Evolutionary conservation across 2,113 vertebrate species (phyloP), one percentile per base, ranked within the genome.

Genomic region (Podilymbus podiceps): DNA sequence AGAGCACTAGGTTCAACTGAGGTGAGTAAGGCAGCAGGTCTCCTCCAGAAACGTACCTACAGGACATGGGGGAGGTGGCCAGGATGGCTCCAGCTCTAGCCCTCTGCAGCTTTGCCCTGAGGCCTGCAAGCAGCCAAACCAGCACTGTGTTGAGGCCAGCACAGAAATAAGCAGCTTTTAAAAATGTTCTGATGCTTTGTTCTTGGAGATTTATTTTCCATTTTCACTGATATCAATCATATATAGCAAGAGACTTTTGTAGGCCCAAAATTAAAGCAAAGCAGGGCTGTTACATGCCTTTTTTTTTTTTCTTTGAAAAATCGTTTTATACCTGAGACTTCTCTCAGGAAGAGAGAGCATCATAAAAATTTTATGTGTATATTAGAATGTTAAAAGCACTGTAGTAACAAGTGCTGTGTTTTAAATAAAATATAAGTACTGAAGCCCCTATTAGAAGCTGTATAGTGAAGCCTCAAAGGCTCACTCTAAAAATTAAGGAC

Each of bases 361-460:
- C 23, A 46, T 92, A 92, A 96, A 95, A 81, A 15, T 75, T 92
- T 90, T 92, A 84, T 81, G 50, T n/a, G 38, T 81, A 19, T 58
- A 71, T 90, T 95, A 93, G 79, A 92, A 86, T 53, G 84, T 68
- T 92, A 95, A 95, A 95, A 96, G 59, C 55, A 84, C 79, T 84
- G 68, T 71, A 81, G 53, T 90, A 93, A 95, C 46, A 90, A 90
- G 64, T 44, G 69, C 47, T 90, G 55, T 84, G 69, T 89, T 95
- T 92, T 89, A 94, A 94, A 91, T 66, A 95, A 90, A 95, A 94
- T 84, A 38, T 38, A 92, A 93, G 78, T 77, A 67, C 42, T 10
- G 10, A 91, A 89, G 60, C n/a, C 59, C 3, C 1, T 62, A 90
- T 84, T 75, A 92, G 56, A 40, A 89, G 30, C 6, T 0, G 23